Conservation (phyloP, 2,113 vertebrate species). For the Martes martes region DNA sequence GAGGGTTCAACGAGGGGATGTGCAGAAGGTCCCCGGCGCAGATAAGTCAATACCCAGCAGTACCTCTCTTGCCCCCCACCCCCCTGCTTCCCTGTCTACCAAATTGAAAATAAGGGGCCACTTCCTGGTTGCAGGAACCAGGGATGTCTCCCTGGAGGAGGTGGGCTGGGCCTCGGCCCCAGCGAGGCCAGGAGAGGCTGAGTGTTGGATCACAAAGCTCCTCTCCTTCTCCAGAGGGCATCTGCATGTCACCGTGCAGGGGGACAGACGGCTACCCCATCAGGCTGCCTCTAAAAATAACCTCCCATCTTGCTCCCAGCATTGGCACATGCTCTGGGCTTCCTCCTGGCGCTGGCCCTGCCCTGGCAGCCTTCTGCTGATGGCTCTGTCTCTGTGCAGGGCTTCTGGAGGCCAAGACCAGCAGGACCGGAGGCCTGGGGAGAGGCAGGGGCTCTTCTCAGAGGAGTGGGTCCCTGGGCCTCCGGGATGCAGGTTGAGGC, state of each 20-base stretch:
- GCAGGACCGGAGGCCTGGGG: neutral
- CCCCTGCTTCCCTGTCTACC: neutral
- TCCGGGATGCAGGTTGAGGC: neutral
- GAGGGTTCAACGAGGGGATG: neutral
- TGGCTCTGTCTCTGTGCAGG: neutral
- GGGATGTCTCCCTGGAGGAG: neutral
- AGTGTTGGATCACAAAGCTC: neutral
- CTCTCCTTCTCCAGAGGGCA: conserved; percentile 14
- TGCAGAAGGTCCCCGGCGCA: neutral
- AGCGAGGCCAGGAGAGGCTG: neutral
- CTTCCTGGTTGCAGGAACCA: neutral
- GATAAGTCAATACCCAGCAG: neutral
- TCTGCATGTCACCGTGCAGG: neutral
- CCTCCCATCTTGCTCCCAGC: conserved; percentile 13
- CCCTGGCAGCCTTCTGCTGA: neutral
- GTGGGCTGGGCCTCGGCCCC: neutral
- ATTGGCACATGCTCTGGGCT: conserved; percentile 15
- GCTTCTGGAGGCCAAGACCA: neutral
- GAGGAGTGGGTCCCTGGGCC: neutral
- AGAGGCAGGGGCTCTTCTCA: neutral
- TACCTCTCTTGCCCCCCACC: neutral
- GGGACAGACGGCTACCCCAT: conserved; percentile 63
- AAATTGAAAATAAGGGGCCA: neutral
- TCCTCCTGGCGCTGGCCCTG: conserved; percentile 50
- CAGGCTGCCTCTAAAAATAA: conserved; percentile 70